Evolutionary conservation across 2,888 invertebrate genomes (phyloP).

Genomic region (Argyra leucocephala): DNA sequence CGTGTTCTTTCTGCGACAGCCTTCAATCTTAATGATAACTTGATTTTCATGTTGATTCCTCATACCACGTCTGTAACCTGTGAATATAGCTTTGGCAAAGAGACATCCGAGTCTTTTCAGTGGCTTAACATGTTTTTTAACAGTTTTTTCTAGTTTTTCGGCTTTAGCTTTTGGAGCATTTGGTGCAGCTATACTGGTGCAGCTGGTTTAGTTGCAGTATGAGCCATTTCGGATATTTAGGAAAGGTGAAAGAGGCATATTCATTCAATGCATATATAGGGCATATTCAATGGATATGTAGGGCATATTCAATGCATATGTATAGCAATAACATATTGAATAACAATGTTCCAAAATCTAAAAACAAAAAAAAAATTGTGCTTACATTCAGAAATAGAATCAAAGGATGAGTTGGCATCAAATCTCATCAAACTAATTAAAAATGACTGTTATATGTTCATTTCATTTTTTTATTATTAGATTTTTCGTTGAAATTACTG

Average conservation of each 20-base stretch:
- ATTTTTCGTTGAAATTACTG: no score
- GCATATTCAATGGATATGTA: no score
- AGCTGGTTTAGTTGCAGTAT: constrained; percentile 40
- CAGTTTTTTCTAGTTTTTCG: constrained; percentile 36
- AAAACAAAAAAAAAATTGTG: no score
- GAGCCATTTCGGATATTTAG: constrained; percentile 44
- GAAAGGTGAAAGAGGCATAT: constrained; percentile 41
- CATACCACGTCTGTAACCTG: constrained; percentile 88
- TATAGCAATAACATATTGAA: no score
- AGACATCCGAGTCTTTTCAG: constrained; percentile 66
- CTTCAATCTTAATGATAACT: constrained; percentile 88
- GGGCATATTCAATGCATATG: no score
- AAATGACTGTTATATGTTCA: no score
- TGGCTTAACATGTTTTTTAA: constrained; percentile 31
- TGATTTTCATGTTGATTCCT: constrained; percentile 97
- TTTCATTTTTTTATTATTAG: no score
- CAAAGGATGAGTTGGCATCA: no score
- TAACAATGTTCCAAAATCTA: no score
- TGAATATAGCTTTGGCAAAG: constrained; percentile 96
- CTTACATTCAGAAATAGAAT: no score
- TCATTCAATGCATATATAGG: constrained; percentile 24
- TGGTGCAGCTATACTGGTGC: constrained; percentile 26
- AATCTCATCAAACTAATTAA: no score
- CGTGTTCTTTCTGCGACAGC: constrained; percentile 70
- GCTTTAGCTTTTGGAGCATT: constrained; percentile 30